Percentiles rank a stretch among this genome's conserved stretches.
phyloP scores from a whole-genome alignment of 2,113 vertebrate species.

The Mirounga angustirostris region DNA sequence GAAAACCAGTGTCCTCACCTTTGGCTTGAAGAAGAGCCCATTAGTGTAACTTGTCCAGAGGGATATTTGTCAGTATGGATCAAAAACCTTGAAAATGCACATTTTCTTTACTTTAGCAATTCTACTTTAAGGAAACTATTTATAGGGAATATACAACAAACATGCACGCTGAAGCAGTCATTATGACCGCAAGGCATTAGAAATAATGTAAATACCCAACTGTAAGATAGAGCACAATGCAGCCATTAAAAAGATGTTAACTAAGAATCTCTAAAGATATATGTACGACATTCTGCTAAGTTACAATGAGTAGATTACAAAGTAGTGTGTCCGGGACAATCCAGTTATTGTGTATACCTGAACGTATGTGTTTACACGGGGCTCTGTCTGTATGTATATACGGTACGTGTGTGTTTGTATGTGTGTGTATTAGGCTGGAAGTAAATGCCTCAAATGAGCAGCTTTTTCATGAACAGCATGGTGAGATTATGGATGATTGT shows the following conservation, averaged over 20 bases:
- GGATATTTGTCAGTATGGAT: not conserved
- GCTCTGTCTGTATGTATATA: not conserved
- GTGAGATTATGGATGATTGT: not conserved
- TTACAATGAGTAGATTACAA: not conserved
- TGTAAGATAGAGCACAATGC: not conserved
- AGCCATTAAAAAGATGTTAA: not conserved
- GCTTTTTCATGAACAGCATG: not conserved
- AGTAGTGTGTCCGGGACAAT: not conserved
- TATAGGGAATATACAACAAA: not conserved
- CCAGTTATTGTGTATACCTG: not conserved
- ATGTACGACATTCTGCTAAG: not conserved
- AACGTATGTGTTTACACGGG: not conserved
- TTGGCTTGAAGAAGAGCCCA: not conserved
- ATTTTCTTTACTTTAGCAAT: not conserved
- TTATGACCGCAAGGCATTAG: not conserved
- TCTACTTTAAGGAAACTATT: not conserved
- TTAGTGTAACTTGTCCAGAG: not conserved
- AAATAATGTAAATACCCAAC: not conserved
- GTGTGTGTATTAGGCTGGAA: not conserved
- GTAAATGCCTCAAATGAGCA: constrained; percentile 42
- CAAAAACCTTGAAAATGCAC: not conserved
- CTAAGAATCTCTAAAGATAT: not conserved
- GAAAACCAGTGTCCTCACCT: not conserved
- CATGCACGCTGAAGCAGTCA: not conserved
- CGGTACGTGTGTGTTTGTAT: not conserved